Conservation (phyloP, 2,888 invertebrate species). For the Polietes domitor region DNA sequence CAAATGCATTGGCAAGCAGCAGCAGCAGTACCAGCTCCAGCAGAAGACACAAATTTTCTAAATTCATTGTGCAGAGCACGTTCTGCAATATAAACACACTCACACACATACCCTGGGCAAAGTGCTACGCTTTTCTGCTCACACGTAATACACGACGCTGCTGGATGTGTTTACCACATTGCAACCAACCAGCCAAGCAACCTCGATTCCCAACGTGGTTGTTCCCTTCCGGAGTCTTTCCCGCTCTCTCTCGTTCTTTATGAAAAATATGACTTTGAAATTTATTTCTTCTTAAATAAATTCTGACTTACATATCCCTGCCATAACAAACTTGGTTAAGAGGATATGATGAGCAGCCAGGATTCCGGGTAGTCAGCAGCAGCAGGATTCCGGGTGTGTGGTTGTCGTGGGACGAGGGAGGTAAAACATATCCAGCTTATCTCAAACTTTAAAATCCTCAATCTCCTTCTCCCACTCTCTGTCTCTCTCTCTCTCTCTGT, state of each 20-base stretch:
- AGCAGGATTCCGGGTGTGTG: not conserved
- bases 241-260: not conserved
- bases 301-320: not conserved
- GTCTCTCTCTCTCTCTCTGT: not conserved
- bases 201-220: not conserved
- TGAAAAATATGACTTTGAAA: slow-evolving; percentile 22
- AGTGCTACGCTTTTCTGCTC: not conserved
- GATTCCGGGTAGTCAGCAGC: no score
- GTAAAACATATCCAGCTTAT: not conserved
- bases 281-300: slow-evolving; percentile 27
- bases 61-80: slow-evolving; percentile 53
- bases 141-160: not conserved
- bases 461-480: not conserved
- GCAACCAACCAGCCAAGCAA: not conserved
- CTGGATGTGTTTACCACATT: not conserved
- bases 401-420: not conserved
- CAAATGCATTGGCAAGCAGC: not conserved
- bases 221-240: not conserved
- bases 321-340: not conserved
- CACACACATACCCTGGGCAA: not conserved
- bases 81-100: slow-evolving; percentile 54
- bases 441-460: not conserved
- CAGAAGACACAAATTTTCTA: not conserved
- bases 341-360: not conserved
- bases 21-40: not conserved